phyloP scores from a whole-genome alignment of 2,113 vertebrate genomes.

The Gambusia holbrooki region DNA sequence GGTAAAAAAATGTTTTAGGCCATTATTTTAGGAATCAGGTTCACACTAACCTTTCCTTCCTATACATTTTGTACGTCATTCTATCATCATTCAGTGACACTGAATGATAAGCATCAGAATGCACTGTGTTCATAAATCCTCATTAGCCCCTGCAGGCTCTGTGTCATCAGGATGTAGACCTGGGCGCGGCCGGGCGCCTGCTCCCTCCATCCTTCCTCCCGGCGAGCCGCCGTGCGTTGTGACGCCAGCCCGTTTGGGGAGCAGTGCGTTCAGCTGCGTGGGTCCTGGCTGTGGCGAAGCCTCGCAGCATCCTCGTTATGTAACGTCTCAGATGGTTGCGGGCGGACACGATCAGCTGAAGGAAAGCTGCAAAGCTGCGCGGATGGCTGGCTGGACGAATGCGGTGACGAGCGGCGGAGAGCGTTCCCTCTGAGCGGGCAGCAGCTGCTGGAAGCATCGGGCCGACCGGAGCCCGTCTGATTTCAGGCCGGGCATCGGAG shows the following conservation, averaged over 20 bases:
- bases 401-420: neutral
- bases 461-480: neutral
- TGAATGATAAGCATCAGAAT: too few species aligned
- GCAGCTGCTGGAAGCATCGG: conserved; percentile 1
- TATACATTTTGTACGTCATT: too few species aligned
- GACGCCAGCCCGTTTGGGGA: conserved; percentile 52
- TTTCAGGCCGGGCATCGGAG: conserved; percentile 25
- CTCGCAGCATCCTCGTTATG: conserved; percentile 59
- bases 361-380: neutral
- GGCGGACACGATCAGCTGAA: conserved; percentile 7
- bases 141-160: neutral
- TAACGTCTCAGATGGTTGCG: conserved; percentile 60
- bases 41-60: too few species aligned
- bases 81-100: too few species aligned
- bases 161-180: neutral
- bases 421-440: neutral
- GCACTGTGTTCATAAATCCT: too few species aligned
- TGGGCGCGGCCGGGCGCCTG: neutral
- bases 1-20: too few species aligned
- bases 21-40: too few species aligned
- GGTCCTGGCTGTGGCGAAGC: conserved; percentile 10
- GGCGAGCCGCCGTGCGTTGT: conserved; percentile 52
- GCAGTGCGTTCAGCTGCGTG: conserved; percentile 38
- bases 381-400: conserved; percentile 27
- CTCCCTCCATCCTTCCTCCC: conserved; percentile 30